Percentiles rank a stretch among this genome's conserved stretches.
These are phyloP conservation scores for Galeopsomyia nigrocyanea DNA, from an alignment of 2,888 invertebrate genomes.

Conservation along the genomic window DNA sequence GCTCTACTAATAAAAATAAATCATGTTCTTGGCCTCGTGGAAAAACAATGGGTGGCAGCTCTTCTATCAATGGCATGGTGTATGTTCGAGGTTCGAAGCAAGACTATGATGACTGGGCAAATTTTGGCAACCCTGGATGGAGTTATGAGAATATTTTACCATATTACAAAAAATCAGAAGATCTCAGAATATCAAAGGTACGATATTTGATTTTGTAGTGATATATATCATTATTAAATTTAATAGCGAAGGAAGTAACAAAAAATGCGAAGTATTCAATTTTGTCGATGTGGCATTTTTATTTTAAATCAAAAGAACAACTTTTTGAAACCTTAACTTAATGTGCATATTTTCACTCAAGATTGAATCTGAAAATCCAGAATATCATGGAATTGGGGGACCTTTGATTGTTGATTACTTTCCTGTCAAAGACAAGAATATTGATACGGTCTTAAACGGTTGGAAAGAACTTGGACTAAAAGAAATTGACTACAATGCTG, in stretches of 20 bases:
- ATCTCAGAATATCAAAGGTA: slow-evolving; percentile 49
- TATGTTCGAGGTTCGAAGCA: slow-evolving; percentile 72
- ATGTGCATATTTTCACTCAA: too few species aligned
- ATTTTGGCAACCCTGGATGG: slow-evolving; percentile 69
- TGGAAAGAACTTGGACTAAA: slow-evolving; percentile 75
- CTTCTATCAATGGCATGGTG: slow-evolving; percentile 74
- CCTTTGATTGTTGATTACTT: slow-evolving; percentile 74
- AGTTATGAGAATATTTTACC: slow-evolving; percentile 68
- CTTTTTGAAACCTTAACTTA: too few species aligned
- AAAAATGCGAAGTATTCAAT: too few species aligned
- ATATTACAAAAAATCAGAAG: slow-evolving; percentile 69
- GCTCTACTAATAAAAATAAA: slow-evolving; percentile 72
- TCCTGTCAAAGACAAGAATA: slow-evolving; percentile 74
- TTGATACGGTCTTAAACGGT: slow-evolving; percentile 72
- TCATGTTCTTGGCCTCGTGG: slow-evolving; percentile 78
- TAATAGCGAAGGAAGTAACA: too few species aligned
- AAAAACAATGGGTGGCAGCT: slow-evolving; percentile 75
- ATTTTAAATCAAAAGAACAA: too few species aligned
- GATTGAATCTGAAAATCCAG: too few species aligned
- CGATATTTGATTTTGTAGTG: neutral
- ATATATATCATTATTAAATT: too few species aligned
- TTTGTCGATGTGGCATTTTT: too few species aligned
- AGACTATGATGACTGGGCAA: slow-evolving; percentile 73
- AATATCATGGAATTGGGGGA: too few species aligned
- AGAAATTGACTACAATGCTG: slow-evolving; percentile 73